These are phyloP conservation scores for Panopea generosa DNA, from an alignment of 2,888 invertebrate genomes.

Conservation along the genomic window DNA sequence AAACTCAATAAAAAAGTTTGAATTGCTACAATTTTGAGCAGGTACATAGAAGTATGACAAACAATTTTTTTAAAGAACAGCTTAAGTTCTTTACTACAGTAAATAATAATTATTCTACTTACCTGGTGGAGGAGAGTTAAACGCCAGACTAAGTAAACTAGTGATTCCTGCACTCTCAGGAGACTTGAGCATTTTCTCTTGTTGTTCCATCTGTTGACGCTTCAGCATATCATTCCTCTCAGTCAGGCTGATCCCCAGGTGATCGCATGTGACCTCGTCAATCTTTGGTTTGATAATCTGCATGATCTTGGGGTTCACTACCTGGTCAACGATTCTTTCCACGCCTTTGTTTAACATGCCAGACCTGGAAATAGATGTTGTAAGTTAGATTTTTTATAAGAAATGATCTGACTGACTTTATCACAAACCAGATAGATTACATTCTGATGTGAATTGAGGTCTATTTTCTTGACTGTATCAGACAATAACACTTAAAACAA, in stretches of 20 bases:
- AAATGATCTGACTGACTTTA: not conserved
- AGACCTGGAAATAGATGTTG: slow-evolving; percentile 90
- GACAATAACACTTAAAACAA: no score
- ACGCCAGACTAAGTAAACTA: slow-evolving; percentile 48
- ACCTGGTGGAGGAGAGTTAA: slow-evolving; percentile 63
- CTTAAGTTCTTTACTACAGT: no score
- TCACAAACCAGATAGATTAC: not conserved
- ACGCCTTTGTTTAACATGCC: slow-evolving; percentile 96
- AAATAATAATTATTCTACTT: not conserved
- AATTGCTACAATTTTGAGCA: no score
- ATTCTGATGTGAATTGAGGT: no score
- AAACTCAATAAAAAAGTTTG: no score
- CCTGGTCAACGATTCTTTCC: slow-evolving; percentile 97
- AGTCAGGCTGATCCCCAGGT: slow-evolving; percentile 90
- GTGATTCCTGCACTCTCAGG: slow-evolving; percentile 52
- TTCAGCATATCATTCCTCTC: slow-evolving; percentile 72
- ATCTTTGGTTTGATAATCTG: slow-evolving; percentile 95
- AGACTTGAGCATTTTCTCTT: slow-evolving; percentile 66
- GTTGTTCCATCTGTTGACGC: slow-evolving; percentile 65
- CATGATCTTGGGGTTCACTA: slow-evolving; percentile 95
- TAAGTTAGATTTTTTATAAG: not conserved
- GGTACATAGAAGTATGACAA: no score
- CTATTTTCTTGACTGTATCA: no score
- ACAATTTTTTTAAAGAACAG: no score
- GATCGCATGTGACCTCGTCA: slow-evolving; percentile 95